These are phyloP conservation scores for Poecile montanus DNA, from an alignment of 2,797 vertebrate species.

Conservation along the genomic window DNA sequence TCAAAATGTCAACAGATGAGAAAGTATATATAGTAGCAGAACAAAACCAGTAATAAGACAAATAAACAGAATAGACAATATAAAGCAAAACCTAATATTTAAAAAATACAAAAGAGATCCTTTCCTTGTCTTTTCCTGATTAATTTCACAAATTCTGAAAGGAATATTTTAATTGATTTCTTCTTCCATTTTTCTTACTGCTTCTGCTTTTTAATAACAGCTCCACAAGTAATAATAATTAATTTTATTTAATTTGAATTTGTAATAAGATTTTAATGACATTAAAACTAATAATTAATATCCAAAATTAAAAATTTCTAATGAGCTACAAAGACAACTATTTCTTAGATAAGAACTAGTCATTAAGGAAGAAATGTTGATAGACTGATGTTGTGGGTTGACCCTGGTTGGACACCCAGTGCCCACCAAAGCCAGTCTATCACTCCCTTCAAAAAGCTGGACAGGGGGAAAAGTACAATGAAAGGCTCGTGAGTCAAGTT, in stretches of 20 bases:
- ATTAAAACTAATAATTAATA: not conserved
- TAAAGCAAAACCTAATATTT: not conserved
- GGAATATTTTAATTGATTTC: not conserved
- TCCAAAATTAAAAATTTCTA: not conserved
- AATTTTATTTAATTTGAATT: not conserved
- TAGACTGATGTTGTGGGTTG: not conserved
- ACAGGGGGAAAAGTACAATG: not conserved
- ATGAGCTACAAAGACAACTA: not conserved
- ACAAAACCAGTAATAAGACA: not conserved
- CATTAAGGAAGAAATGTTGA: not conserved
- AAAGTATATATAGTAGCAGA: not conserved
- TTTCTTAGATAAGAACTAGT: not conserved
- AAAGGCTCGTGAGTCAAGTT: rapidly evolving
- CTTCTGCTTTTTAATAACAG: slow-evolving; percentile 3
- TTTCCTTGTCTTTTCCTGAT: not conserved
- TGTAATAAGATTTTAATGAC: not conserved
- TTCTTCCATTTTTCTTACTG: not conserved
- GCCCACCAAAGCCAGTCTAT: not conserved
- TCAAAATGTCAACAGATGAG: not conserved
- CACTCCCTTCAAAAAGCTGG: not conserved
- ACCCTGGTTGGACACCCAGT: not conserved
- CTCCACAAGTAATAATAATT: not conserved
- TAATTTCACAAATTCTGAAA: not conserved
- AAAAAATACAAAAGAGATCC: not conserved
- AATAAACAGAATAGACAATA: not conserved